phyloP scores from a whole-genome alignment of 2,113 vertebrate genomes.

The Coregonus clupeaformis region DNA sequence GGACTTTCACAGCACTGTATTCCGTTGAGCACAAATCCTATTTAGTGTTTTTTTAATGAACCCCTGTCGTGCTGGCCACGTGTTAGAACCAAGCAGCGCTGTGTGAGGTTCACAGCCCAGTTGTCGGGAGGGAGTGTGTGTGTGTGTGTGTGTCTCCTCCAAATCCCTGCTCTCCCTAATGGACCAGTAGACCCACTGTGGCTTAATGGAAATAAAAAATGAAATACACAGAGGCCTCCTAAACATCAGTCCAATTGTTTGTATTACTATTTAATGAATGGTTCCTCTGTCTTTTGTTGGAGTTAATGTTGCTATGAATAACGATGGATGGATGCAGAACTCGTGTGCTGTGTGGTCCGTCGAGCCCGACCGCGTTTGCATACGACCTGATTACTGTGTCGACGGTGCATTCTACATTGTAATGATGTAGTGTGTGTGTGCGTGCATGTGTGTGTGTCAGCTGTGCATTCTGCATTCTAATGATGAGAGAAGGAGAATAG shows the following conservation, averaged over 20 bases:
- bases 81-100: constrained; percentile 20
- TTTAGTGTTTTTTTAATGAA: constrained; percentile 64
- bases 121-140: too few relatives aligned
- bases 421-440: constrained; percentile 6
- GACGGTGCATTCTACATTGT: background rate
- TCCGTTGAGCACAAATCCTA: constrained; percentile 68
- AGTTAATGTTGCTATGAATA: background rate
- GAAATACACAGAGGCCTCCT: constrained; percentile 24
- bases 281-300: background rate
- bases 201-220: constrained; percentile 7
- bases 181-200: constrained; percentile 1
- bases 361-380: constrained; percentile 11
- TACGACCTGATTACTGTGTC: background rate
- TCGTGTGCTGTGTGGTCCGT: background rate
- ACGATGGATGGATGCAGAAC: background rate
- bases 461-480: too few relatives aligned
- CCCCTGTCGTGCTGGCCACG: constrained; percentile 24
- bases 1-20: constrained; percentile 67
- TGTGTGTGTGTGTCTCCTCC: too few relatives aligned
- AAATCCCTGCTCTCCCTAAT: background rate
- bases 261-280: background rate
- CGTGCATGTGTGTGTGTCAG: too few relatives aligned
- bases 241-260: constrained; percentile 21
- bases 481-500: too few relatives aligned
- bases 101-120: constrained; percentile 45